These are phyloP conservation scores for Anneissia japonica DNA, from an alignment of 35 echinoderm and acorn worm species.

Conservation along the genomic window DNA sequence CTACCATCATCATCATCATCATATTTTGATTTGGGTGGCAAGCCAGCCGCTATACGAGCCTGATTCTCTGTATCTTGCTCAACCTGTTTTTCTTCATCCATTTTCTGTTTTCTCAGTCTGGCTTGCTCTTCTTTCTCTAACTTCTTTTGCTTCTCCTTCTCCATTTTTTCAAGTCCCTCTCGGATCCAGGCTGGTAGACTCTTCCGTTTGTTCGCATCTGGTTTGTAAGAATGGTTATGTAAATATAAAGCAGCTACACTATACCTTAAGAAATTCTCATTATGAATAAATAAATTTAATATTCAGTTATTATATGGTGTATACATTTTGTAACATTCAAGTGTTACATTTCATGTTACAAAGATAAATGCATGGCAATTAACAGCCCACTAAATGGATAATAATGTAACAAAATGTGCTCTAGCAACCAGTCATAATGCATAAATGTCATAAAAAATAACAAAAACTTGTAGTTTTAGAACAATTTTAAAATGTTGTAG, in stretches of 20 bases:
- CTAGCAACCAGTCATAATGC: too few relatives aligned
- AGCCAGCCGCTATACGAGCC: slow-evolving; percentile 39
- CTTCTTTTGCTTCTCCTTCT: slow-evolving; percentile 81
- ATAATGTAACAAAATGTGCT: too few relatives aligned
- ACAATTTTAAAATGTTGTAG: too few relatives aligned
- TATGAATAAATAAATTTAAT: too few relatives aligned
- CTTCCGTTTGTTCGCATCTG: slow-evolving; percentile 86
- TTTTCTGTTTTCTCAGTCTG: slow-evolving; percentile 59
- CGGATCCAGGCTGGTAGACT: slow-evolving; percentile 88
- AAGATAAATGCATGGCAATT: too few relatives aligned
- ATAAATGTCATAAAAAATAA: too few relatives aligned
- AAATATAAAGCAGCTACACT: not conserved
- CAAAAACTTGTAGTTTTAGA: too few relatives aligned
- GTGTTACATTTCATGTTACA: too few relatives aligned
- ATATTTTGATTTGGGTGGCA: slow-evolving; percentile 85
- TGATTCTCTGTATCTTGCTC: slow-evolving; percentile 73
- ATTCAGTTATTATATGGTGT: too few relatives aligned
- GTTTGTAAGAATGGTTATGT: not conserved
- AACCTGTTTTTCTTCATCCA: slow-evolving; percentile 58
- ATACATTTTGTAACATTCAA: too few relatives aligned
- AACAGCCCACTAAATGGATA: too few relatives aligned
- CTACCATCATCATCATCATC: not conserved
- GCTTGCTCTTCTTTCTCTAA: slow-evolving; percentile 62
- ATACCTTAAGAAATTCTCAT: too few relatives aligned
- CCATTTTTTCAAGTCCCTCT: slow-evolving; percentile 94